Conservation (phyloP, 2,888 invertebrate genomes). For the Lasioglossum marginatum region DNA sequence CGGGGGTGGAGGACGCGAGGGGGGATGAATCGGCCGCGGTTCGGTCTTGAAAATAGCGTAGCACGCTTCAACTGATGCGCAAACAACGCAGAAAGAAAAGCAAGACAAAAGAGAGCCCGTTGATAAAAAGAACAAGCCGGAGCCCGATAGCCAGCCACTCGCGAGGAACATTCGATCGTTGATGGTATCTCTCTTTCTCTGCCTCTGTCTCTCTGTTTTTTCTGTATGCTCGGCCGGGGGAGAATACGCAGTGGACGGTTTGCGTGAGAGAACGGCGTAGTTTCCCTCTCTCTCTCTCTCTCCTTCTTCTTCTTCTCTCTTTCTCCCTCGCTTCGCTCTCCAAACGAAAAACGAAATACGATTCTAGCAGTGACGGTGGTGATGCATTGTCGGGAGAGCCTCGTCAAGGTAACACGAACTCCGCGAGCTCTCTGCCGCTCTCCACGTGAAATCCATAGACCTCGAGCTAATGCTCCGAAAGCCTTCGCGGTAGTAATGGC, state of each 20-base stretch:
- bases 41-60: constrained; percentile 38
- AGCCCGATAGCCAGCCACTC: constrained; percentile 49
- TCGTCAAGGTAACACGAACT: constrained; percentile 58
- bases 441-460: constrained; percentile 51
- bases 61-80: constrained; percentile 37
- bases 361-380: constrained; percentile 49
- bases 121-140: constrained; percentile 42
- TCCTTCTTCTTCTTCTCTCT: neutral
- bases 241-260: constrained; percentile 17
- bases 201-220: constrained; percentile 11
- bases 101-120: constrained; percentile 29
- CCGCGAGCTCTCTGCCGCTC: neutral
- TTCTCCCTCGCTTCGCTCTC: constrained; percentile 1
- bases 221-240: neutral
- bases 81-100: constrained; percentile 24
- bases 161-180: constrained; percentile 54
- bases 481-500: constrained; percentile 22
- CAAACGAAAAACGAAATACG: constrained; percentile 58
- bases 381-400: constrained; percentile 60
- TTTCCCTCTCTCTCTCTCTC: neutral
- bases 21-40: constrained; percentile 18
- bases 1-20: neutral
- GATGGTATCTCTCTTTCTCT: constrained; percentile 38
- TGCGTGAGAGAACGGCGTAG: constrained; percentile 52
- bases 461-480: constrained; percentile 36